Evolutionary conservation across 1,140 invertebrate species (phyloP), one percentile per base, ranked within the genome.

Genomic region (Pentalonia nigronervosa): DNA sequence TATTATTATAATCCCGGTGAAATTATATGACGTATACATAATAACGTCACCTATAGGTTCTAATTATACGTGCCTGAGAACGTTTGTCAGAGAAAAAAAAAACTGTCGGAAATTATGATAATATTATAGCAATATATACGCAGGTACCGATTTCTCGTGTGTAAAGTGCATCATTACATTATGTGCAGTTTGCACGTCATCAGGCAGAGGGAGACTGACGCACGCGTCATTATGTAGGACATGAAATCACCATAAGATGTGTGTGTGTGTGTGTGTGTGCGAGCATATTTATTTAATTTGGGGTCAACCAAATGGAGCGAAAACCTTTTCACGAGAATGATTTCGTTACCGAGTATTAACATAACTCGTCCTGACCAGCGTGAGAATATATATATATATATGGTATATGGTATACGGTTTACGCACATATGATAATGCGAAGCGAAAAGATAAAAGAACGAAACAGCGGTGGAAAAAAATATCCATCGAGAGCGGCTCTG

Each of bases 221-320:
- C 47, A 45, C 41, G 4, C 48, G n/a, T 88, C 48, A 88, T 88
- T 88, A 53, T 53, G 48, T n/a, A n/a, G n/a, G n/a, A 50, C 21
- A n/a, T 20, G 48, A 36, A 34, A 88, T 88, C 0, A 48, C 47
- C 86, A 34, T 30, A 47, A 14, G 86, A 6, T 20, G 23, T 25
- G 36, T 23, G 21, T 8, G 21, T 20, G 76, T 41, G 81, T 83
- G 34, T 83, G 20, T 48, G 41, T 34, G 20, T 8, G 21, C 0
- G 45, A 30, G 84, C 30, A 45, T 45, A 47, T 87, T 47, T 87
- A 87, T 87, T 47, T 87, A 25, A 47, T 87, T 84, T 87, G 87
- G 87, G 87, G 87, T 88, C 87, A 48, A 53, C n/a, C 87, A 53
- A 88, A 88, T 88, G 87, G 87, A 53, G 87, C n/a, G 87, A 50